Evolutionary conservation across 2,797 vertebrate genomes (phyloP), one percentile per base, ranked within the genome.

Genomic region (Lithobates sylvaticus): DNA sequence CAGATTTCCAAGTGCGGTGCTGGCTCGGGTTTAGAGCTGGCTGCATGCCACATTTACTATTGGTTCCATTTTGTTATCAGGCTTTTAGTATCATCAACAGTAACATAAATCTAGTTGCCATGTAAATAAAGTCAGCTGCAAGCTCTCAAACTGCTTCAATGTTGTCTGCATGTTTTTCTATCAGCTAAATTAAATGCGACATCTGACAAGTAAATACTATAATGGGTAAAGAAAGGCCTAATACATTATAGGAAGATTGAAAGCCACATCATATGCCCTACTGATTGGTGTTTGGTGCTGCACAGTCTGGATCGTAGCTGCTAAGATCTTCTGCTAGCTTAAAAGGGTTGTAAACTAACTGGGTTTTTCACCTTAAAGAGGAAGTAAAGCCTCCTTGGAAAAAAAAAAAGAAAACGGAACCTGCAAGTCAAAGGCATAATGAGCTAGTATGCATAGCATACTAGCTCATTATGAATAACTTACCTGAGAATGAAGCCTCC

Each of bases 81-180:
- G 86, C 86, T 87, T 84, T 87, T 87, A 87, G 61, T 81, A 87
- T 67, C 76, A 76, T 84, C 77, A 75, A 87, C 86, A 87, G 83
- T 79, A 80, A 73, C 67, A 82, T 84, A 87, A 87, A 87, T 87
- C 81, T 47, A 68, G 76, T 15, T 80, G 70, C 81, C 76, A 78
- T 80, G 82, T 75, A 87, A 87, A 84, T 87, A 84, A 83, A 87
- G 78, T 79, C 36, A 80, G n/a, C 29, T 69, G 54, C 44, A n/a
- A 54, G 71, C 84, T 80, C n/a, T 64, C 76, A 72, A 85, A 47
- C 70, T 44, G 36, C 68, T 72, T 81, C 80, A 72, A 69, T 76
- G 47, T 32, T 76, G 67, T 42, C 76, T 44, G 73, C 81, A 69
- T 47, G 64, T 79, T 87, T 79, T 79, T 87, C 47, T 83, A 74